Evolutionary conservation across 2,888 invertebrate species (phyloP), one percentile per base, ranked within the genome.

Genomic region (Xestia rhomboidea): DNA sequence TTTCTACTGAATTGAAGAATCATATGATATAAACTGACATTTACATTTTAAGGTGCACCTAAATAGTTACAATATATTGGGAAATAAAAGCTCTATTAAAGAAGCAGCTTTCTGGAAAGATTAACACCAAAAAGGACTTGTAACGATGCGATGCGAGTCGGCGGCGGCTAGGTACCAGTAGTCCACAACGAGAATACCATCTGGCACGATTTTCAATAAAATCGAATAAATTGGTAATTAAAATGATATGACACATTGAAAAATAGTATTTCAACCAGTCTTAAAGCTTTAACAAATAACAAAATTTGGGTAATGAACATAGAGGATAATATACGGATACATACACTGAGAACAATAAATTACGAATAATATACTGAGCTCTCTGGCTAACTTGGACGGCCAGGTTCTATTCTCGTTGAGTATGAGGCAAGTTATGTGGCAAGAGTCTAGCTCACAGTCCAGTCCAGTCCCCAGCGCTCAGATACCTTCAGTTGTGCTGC

Each of bases 401-500:
- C 92, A 93, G 93, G 91, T 91, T 90, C 90, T 91, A 92, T 93
- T 94, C 93, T 93, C 93, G 90, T 94, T 93, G 93, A 89, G 88
- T 83, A 84, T 86, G 72, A 85, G 82, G 86, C 86, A 87, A 87
- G 76, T 73, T 81, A 71, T 73, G 68, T 84, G 81, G 80, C 87
- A 88, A 79, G 82, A 85, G 91, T 93, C 94, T 96, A 96, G 94
- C 96, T 96, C 85, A 95, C 95, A 63, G 96, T 96, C 96, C 96
- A 96, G 89, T 98, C 97, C 44, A 97, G 95, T 80, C 98, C 98
- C 95, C 98, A 97, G 93, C 98, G 98, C 87, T 98, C 97, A 1
- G 98, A 98, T 63, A 99, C 98, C 93, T 98, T 98, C 71, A 98
- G 96, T 95, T 99, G 99, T 46, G 99, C 98, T 87, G 98, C 97